Conservation (phyloP, 2,888 invertebrate genomes). For the Gnatocerus cornutus region DNA sequence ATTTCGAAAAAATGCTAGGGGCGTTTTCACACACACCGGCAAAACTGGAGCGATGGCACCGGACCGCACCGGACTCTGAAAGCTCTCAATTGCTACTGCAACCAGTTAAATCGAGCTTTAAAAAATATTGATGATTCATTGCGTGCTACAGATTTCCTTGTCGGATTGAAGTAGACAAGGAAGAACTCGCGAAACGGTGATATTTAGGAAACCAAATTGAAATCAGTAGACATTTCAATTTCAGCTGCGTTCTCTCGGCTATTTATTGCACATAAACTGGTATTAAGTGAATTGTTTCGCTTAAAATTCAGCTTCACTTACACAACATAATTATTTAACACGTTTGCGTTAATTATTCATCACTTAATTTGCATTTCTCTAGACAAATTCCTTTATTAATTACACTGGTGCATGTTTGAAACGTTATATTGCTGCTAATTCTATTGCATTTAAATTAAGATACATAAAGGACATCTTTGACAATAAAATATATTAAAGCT, state of each 20-base stretch:
- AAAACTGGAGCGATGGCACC: too few relatives aligned
- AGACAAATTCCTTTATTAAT: constrained; percentile 37
- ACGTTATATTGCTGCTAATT: too few relatives aligned
- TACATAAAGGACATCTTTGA: too few relatives aligned
- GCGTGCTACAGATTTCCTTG: constrained; percentile 10
- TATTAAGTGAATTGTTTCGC: constrained; percentile 29
- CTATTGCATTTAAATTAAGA: too few relatives aligned
- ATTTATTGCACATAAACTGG: constrained; percentile 28
- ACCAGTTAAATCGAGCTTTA: constrained; percentile 11
- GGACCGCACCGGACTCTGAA: too few relatives aligned
- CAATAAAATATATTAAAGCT: too few relatives aligned
- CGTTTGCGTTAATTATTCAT: constrained; percentile 37
- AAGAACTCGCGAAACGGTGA: constrained; percentile 16
- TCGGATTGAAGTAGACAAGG: constrained; percentile 10
- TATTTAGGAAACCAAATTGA: constrained; percentile 23
- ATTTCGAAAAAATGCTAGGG: too few relatives aligned
- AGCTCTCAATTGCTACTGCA: too few relatives aligned
- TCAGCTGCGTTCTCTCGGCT: constrained; percentile 30
- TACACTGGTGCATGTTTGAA: constrained; percentile 24
- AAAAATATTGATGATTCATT: constrained; percentile 27
- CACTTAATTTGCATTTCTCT: constrained; percentile 39
- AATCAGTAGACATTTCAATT: constrained; percentile 32
- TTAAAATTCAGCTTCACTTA: constrained; percentile 19
- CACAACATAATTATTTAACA: constrained; percentile 31
- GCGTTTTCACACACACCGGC: too few relatives aligned